Evolutionary conservation across 2,888 invertebrate genomes (phyloP).

Genomic region (Pseudococcus jackbeardsleyi): DNA sequence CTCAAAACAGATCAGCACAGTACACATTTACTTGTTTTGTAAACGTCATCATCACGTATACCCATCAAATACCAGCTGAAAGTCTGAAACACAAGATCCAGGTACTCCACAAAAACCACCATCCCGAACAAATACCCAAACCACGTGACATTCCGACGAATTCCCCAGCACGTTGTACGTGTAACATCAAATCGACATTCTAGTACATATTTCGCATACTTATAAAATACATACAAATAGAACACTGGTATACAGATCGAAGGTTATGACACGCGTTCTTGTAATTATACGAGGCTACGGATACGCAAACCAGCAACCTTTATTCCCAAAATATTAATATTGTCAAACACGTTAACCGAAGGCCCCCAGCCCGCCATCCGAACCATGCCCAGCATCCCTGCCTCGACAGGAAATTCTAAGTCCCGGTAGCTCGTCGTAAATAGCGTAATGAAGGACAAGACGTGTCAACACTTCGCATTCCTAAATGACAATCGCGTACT

Average conservation of each 20-base stretch:
- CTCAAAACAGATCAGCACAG: not conserved
- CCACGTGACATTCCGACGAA: not conserved
- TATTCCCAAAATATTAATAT: slow-evolving; percentile 61
- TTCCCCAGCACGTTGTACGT: not conserved
- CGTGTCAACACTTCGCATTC: slow-evolving; percentile 60
- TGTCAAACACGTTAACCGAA: not conserved
- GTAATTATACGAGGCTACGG: slow-evolving; percentile 13
- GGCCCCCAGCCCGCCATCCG: not conserved
- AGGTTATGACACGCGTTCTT: slow-evolving; percentile 32
- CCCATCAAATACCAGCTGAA: no score
- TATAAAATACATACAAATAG: not conserved
- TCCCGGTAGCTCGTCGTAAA: slow-evolving; percentile 52
- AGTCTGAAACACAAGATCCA: no score
- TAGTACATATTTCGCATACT: slow-evolving; percentile 2
- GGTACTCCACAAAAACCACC: not conserved
- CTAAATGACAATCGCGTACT: slow-evolving; percentile 40
- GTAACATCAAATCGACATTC: not conserved
- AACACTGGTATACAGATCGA: not conserved
- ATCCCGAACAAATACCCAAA: not conserved
- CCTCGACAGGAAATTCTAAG: slow-evolving; percentile 1
- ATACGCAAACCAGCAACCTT: slow-evolving; percentile 22
- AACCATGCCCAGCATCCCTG: not conserved
- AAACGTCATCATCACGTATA: no score
- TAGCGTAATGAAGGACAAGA: slow-evolving; percentile 60
- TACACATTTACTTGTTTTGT: not conserved